Conservation (phyloP, 1,140 invertebrate genomes). For the Drosophila varians region DNA sequence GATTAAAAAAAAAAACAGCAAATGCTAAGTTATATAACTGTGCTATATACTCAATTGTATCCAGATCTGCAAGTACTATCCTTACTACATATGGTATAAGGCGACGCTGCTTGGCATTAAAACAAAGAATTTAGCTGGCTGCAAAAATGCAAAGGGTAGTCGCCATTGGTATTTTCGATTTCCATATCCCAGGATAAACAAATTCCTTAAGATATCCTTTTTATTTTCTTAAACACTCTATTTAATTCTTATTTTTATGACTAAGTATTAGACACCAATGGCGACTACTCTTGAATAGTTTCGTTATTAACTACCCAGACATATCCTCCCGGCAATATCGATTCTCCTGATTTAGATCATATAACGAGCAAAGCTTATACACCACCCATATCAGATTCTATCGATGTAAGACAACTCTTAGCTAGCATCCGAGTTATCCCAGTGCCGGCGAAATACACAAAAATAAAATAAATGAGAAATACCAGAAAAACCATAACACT, state of each 20-base stretch:
- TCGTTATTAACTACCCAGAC: constrained; percentile 35
- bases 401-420: constrained; percentile 65
- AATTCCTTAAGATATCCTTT: too few relatives aligned
- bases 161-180: neutral
- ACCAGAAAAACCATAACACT: neutral
- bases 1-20: constrained; percentile 16
- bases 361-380: constrained; percentile 60
- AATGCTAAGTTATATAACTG: constrained; percentile 62
- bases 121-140: constrained; percentile 29
- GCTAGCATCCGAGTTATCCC: constrained; percentile 54
- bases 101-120: constrained; percentile 52
- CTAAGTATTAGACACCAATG: neutral
- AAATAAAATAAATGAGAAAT: constrained; percentile 48
- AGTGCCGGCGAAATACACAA: constrained; percentile 32
- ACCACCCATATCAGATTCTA: constrained; percentile 75
- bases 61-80: constrained; percentile 55
- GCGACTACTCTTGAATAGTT: constrained; percentile 13
- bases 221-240: neutral
- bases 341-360: constrained; percentile 48
- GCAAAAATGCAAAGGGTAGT: neutral
- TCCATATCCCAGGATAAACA: too few relatives aligned
- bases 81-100: neutral
- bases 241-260: too few relatives aligned
- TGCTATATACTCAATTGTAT: constrained; percentile 75
- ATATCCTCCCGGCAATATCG: constrained; percentile 60